Evolutionary conservation across 1,140 invertebrate genomes (phyloP).

Genomic region (Tachypleus tridentatus): DNA sequence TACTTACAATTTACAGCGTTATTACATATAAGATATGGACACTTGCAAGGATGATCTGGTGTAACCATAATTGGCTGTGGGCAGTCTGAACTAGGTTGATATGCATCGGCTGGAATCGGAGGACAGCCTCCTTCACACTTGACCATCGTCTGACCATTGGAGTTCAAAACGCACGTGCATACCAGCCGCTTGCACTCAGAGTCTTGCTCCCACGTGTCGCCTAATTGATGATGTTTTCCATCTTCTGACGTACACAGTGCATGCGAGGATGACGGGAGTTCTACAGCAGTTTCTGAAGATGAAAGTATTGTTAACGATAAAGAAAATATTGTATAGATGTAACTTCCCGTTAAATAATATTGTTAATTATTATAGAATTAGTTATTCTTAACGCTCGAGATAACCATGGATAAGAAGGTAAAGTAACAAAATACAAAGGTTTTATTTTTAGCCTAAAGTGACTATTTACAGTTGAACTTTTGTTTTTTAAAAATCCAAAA

Average conservation of each 20-base stretch:
- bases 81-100: constrained; percentile 21
- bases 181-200: constrained; percentile 19
- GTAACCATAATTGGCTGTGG: constrained; percentile 24
- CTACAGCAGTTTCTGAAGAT: no score
- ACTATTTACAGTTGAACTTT: no score
- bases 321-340: no score
- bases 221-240: neutral
- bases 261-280: neutral
- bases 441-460: no score
- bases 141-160: constrained; percentile 20
- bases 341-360: no score
- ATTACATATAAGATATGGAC: constrained; percentile 27
- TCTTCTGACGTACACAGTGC: neutral
- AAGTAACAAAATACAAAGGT: no score
- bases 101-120: constrained; percentile 17
- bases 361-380: no score
- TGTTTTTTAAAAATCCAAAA: no score
- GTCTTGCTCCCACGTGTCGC: constrained; percentile 18
- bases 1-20: constrained; percentile 20
- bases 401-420: no score
- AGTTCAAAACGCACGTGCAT: constrained; percentile 20
- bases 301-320: no score
- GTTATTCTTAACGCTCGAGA: no score
- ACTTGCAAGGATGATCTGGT: constrained; percentile 24
- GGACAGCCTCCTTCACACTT: constrained; percentile 25